phyloP scores from a whole-genome alignment of 2,797 vertebrate genomes.

The Columba guinea region DNA sequence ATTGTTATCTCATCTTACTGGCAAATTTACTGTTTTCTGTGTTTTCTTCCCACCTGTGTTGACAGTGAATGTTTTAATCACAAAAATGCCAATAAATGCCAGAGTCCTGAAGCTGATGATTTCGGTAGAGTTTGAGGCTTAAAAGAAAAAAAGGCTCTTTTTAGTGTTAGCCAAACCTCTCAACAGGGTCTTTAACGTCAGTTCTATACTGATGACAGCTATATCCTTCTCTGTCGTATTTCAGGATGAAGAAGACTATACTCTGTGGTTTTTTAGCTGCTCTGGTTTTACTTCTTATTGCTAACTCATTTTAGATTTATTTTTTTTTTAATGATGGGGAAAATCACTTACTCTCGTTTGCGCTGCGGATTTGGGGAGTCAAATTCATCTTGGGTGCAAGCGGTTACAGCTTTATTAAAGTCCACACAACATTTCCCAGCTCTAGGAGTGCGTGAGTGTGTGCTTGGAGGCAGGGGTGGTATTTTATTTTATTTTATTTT shows the following conservation, averaged over 20 bases:
- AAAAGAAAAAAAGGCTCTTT: neutral
- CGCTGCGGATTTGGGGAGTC: fast-evolving
- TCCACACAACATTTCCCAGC: neutral
- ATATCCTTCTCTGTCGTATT: neutral
- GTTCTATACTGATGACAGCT: neutral
- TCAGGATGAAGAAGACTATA: neutral
- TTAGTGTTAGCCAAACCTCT: neutral
- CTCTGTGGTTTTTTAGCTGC: neutral
- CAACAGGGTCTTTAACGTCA: neutral
- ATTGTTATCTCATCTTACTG: neutral
- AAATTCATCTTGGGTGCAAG: neutral
- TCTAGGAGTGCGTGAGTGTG: neutral
- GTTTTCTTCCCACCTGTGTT: neutral
- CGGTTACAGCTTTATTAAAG: fast-evolving
- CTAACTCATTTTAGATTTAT: neutral
- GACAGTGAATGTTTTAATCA: neutral
- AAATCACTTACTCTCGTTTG: neutral
- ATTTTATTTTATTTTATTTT: neutral
- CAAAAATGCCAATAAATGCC: neutral
- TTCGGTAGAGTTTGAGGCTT: neutral
- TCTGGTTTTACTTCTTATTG: neutral
- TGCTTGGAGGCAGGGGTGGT: fast-evolving
- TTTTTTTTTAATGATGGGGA: neutral
- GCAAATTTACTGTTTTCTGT: neutral
- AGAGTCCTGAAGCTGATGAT: neutral